phyloP scores from a whole-genome alignment of 30 jellyfish, hydroid and myxozoan species.

The Pelagia noctiluca region DNA sequence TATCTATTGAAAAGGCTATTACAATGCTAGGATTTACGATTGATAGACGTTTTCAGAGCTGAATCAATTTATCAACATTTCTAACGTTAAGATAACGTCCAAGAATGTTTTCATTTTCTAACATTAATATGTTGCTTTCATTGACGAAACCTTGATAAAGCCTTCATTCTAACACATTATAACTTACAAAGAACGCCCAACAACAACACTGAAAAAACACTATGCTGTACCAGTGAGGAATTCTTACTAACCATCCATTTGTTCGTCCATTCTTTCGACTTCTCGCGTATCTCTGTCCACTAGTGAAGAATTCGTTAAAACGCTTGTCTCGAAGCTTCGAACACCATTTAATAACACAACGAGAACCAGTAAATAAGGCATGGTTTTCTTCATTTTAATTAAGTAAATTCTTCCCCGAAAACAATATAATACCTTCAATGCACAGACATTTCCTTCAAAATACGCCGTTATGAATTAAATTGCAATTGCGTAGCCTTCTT shows the following conservation, averaged over 20 bases:
- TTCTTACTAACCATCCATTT: background rate
- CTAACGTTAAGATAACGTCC: no score
- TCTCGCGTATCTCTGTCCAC: conserved; percentile 36
- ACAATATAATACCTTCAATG: background rate
- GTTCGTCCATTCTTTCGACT: conserved; percentile 13
- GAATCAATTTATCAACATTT: no score
- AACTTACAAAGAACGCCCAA: background rate
- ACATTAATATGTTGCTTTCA: no score
- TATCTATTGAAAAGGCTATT: no score
- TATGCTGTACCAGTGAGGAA: background rate
- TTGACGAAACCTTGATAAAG: background rate
- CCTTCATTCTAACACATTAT: background rate
- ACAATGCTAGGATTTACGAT: no score
- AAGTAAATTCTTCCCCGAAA: background rate
- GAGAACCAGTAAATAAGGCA: background rate
- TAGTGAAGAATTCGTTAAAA: conserved; percentile 43
- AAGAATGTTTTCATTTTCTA: no score
- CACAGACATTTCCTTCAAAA: background rate
- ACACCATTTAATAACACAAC: background rate
- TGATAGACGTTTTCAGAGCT: no score
- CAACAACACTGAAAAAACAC: background rate
- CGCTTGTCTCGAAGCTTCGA: conserved; percentile 27
- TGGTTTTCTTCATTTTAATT: conserved; percentile 13
- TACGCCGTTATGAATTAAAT: background rate
- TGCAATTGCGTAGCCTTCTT: background rate